Evolutionary conservation across 2,113 vertebrate genomes (phyloP), one percentile per base, ranked within the genome.

Genomic region (Pterocles gutturalis): DNA sequence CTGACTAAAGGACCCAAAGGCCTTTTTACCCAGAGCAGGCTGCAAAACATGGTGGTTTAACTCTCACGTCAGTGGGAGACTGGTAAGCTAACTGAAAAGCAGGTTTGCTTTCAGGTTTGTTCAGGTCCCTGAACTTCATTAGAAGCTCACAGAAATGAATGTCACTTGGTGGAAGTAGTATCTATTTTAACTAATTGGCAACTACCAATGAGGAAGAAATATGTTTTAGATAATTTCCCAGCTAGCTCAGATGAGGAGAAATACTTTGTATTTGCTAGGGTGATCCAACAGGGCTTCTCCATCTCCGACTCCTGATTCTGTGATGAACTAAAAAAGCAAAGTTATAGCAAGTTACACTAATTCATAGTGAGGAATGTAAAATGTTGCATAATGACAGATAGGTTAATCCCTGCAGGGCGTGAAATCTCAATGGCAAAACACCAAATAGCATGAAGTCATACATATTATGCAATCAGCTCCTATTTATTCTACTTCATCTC

Each of bases 381-480:
- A n/a, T 60, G 55, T 84, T 72, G 81, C 53, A 9, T 33, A 89
- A 54, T 65, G 83, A 81, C 72, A 49, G 21, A 71, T 7, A 29
- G 55, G 79, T 54, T 76, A 88, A 83, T 88, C 38, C 51, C 75
- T 78, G 9, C 34, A 91, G 92, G 48, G 72, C 3, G 10, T 82
- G 69, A 94, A 94, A 93, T 84, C 48, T 64, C 34, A 67, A 10
- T 38, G 60, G 64, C 76, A 94, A 83, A 94, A 90, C n/a, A 93
- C 69, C 55, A 89, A 86, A 94, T 2, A 72, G 21, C 60, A 49
- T 75, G 33, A 94, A 93, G 64, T 87, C 83, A 95, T 31, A 66
- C 8, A 29, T 43, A 66, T 70, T 90, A 83, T n/a, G 53, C 46
- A 94, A 77, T 34, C 66, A 83, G 33, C 22, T 87, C 46, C 28